phyloP scores from a whole-genome alignment of 2,797 vertebrate genomes.

The Ceyx erithaca region DNA sequence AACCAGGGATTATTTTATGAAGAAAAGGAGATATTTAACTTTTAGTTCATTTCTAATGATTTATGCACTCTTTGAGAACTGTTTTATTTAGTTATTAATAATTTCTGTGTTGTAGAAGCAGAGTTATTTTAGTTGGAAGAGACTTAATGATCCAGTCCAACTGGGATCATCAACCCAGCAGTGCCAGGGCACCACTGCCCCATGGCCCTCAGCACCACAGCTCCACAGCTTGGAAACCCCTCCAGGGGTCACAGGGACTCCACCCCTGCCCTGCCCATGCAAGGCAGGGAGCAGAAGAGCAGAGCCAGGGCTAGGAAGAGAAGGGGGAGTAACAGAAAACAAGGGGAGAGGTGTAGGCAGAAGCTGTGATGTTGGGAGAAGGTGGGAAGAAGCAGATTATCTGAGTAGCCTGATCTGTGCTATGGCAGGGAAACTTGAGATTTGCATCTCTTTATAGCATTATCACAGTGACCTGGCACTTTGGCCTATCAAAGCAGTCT shows the following conservation, averaged over 20 bases:
- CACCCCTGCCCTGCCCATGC: neutral
- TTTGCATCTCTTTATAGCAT: slow-evolving; percentile 37
- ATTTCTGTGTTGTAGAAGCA: neutral
- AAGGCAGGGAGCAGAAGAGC: neutral
- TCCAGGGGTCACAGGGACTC: too few species aligned
- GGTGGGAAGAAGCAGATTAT: neutral
- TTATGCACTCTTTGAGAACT: neutral
- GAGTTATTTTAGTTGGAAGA: neutral
- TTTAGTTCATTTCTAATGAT: neutral
- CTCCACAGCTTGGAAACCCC: neutral
- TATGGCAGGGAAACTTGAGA: neutral
- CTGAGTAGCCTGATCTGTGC: neutral
- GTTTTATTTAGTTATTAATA: neutral
- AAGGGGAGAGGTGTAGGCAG: neutral
- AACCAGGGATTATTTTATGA: neutral
- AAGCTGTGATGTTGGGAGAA: neutral
- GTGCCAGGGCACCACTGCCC: neutral
- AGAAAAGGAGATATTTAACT: neutral
- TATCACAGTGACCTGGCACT: slow-evolving; percentile 14
- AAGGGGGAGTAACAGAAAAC: neutral
- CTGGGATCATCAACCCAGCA: neutral
- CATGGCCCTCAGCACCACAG: neutral
- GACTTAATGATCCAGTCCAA: neutral
- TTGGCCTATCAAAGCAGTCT: neutral
- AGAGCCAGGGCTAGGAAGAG: neutral